phyloP scores from a whole-genome alignment of 2,797 vertebrate species.

The Momotus momota region DNA sequence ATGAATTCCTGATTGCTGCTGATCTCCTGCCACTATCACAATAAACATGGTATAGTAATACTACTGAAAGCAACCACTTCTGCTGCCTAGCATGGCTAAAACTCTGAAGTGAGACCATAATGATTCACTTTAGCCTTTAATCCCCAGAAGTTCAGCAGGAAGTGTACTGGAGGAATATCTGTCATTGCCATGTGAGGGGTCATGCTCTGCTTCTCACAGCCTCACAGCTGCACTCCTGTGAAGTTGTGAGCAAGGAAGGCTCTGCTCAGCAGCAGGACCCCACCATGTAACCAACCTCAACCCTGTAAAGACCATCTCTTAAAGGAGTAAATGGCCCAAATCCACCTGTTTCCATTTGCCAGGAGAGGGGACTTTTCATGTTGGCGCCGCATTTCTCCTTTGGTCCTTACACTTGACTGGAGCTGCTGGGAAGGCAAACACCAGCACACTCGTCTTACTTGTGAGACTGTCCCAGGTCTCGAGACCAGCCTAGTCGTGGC shows the following conservation, averaged over 20 bases:
- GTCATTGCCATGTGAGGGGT: neutral
- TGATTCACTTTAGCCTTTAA: neutral
- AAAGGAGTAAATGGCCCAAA: neutral
- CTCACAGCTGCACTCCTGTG: fast-evolving
- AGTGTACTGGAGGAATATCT: neutral
- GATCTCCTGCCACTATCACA: neutral
- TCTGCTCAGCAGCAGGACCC: neutral
- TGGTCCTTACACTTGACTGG: fast-evolving
- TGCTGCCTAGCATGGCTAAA: neutral
- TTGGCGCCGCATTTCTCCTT: neutral
- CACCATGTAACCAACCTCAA: neutral
- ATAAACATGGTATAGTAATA: fast-evolving
- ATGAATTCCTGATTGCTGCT: fast-evolving
- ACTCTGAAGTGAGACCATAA: neutral
- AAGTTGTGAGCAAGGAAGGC: fast-evolving
- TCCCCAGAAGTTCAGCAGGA: neutral
- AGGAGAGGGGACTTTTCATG: neutral
- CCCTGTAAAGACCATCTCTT: neutral
- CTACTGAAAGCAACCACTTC: neutral
- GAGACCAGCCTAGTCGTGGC: slow-evolving; percentile 95
- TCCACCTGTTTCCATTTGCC: neutral
- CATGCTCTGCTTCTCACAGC: fast-evolving
- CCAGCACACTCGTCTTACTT: slow-evolving; percentile 68
- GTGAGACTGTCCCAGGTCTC: slow-evolving; percentile 89
- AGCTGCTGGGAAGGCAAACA: fast-evolving